These are phyloP conservation scores for Cyaniris semiargus DNA, from an alignment of 2,888 invertebrate species.

Conservation along the genomic window DNA sequence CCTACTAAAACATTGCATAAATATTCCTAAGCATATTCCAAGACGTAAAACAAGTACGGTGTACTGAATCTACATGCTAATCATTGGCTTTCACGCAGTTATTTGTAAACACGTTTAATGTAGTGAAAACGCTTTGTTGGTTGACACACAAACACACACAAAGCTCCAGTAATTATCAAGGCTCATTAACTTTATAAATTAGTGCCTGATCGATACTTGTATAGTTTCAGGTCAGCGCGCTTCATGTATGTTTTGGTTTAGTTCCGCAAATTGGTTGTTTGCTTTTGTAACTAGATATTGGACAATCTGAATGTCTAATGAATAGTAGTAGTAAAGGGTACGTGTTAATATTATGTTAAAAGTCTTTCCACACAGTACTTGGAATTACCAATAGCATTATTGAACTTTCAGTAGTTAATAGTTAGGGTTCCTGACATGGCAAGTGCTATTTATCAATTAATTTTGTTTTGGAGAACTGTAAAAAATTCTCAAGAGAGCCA, in stretches of 20 bases:
- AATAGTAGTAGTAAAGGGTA: too few species aligned
- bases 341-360: not conserved
- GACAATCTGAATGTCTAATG: not conserved
- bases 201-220: conserved; percentile 9
- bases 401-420: not conserved
- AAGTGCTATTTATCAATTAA: too few species aligned
- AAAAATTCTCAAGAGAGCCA: not conserved
- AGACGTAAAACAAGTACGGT: not conserved
- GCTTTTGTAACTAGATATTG: not conserved
- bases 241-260: conserved; percentile 1
- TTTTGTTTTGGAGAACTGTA: not conserved
- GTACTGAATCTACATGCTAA: conserved; percentile 18
- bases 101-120: conserved; percentile 23
- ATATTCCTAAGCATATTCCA: not conserved
- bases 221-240: conserved; percentile 7
- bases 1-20: not conserved
- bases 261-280: not conserved
- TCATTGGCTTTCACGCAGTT: not conserved
- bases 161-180: conserved; percentile 23
- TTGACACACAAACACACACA: conserved; percentile 24
- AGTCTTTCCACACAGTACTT: not conserved
- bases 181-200: conserved; percentile 26
- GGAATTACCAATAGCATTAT: not conserved
- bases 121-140: conserved; percentile 25
- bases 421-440: too few species aligned